Evolutionary conservation across 2,113 vertebrate genomes (phyloP).

Genomic region (Lethenteron reissneri): DNA sequence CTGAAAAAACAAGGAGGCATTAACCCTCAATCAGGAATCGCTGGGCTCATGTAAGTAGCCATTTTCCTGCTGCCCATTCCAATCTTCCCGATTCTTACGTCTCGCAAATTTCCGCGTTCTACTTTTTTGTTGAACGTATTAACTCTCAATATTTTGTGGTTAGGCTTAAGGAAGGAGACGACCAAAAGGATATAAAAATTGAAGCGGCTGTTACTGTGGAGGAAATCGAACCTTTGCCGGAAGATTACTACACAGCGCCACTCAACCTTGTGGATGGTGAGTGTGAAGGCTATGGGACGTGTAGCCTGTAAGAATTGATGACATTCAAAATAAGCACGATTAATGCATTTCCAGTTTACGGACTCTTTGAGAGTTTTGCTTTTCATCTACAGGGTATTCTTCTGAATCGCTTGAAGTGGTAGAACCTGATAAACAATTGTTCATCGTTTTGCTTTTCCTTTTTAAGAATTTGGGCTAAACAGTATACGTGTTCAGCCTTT

Average conservation of each 20-base stretch:
- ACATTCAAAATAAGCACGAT: too few species aligned
- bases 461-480: too few species aligned
- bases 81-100: neutral
- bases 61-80: neutral
- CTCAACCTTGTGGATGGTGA: constrained; percentile 77
- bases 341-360: too few species aligned
- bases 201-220: constrained; percentile 70
- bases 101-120: neutral
- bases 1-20: constrained; percentile 73
- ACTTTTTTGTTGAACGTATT: neutral
- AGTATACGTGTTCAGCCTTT: too few species aligned
- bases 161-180: constrained; percentile 86
- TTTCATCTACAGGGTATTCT: too few species aligned
- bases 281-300: too few species aligned
- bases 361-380: too few species aligned
- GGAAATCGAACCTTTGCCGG: constrained; percentile 81
- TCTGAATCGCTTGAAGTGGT: too few species aligned
- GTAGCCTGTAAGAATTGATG: too few species aligned
- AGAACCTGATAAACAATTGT: too few species aligned
- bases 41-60: constrained; percentile 71
- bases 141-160: neutral
- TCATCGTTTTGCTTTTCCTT: too few species aligned
- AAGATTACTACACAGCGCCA: constrained; percentile 76
- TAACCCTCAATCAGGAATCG: constrained; percentile 57
- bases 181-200: constrained; percentile 83